Evolutionary conservation across 2,113 vertebrate genomes (phyloP).

Genomic region (Rhabdornis inornatus): DNA sequence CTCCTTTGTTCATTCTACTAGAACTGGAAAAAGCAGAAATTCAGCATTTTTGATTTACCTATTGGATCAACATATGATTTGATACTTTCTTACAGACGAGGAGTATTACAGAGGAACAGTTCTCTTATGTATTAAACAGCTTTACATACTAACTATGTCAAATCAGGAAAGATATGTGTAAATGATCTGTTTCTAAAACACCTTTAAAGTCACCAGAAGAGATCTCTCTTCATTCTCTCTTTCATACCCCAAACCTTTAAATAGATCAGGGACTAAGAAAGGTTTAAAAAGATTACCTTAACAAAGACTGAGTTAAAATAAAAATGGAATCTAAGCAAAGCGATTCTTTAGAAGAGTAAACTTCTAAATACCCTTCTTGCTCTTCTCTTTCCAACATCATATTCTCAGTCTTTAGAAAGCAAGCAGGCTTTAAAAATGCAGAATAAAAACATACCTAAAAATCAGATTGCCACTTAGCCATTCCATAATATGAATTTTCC

Average conservation of each 20-base stretch:
- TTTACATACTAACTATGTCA: background rate
- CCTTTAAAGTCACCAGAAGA: background rate
- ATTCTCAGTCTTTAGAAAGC: background rate
- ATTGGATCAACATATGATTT: background rate
- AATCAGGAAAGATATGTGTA: background rate
- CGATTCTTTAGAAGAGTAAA: background rate
- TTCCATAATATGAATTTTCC: background rate
- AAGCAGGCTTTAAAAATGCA: background rate
- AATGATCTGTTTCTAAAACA: background rate
- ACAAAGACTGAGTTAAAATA: background rate
- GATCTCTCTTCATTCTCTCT: background rate
- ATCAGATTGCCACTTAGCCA: background rate
- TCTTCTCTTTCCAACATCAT: background rate
- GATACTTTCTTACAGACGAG: background rate
- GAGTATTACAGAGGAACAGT: background rate
- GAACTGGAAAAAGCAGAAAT: background rate
- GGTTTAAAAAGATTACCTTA: background rate
- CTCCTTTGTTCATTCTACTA: background rate
- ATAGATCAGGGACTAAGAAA: conserved; percentile 11
- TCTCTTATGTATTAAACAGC: background rate
- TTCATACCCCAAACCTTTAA: background rate
- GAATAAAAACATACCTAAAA: background rate
- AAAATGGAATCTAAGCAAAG: background rate
- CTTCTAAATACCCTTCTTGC: background rate
- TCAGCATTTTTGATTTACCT: background rate